These are phyloP conservation scores for Emys orbicularis DNA, from an alignment of 2,797 vertebrate genomes.

Conservation along the genomic window DNA sequence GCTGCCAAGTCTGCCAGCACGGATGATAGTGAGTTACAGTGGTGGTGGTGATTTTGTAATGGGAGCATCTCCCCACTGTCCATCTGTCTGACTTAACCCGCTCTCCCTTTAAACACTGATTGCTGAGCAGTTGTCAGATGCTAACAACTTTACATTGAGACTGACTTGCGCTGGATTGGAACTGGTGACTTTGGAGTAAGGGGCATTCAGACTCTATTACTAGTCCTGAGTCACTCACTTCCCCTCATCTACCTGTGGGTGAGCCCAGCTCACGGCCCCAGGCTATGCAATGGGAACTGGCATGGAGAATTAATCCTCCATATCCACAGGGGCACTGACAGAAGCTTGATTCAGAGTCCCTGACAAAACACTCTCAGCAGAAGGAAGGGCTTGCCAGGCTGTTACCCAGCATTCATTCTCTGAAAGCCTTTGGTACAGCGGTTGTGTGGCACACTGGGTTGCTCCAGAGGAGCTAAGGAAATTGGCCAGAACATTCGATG, in stretches of 20 bases:
- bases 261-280: neutral
- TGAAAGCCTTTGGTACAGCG: neutral
- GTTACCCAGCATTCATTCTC: neutral
- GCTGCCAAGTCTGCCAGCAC: rapidly evolving
- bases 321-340: neutral
- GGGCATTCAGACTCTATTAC: rapidly evolving
- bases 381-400: neutral
- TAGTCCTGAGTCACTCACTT: neutral
- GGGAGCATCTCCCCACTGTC: neutral
- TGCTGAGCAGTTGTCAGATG: neutral
- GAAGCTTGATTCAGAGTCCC: neutral
- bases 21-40: rapidly evolving
- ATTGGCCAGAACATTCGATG: neutral
- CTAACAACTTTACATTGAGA: rapidly evolving
- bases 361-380: neutral
- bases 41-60: neutral
- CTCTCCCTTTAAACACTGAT: neutral
- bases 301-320: neutral
- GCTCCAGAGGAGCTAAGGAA: neutral
- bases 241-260: neutral
- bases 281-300: neutral
- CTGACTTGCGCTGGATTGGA: neutral
- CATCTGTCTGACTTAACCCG: neutral
- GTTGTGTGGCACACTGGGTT: rapidly evolving
- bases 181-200: neutral